Base-by-base conservation (phyloP, 2,888 invertebrate species). In the Heteromyza rotundicornis region DNA sequence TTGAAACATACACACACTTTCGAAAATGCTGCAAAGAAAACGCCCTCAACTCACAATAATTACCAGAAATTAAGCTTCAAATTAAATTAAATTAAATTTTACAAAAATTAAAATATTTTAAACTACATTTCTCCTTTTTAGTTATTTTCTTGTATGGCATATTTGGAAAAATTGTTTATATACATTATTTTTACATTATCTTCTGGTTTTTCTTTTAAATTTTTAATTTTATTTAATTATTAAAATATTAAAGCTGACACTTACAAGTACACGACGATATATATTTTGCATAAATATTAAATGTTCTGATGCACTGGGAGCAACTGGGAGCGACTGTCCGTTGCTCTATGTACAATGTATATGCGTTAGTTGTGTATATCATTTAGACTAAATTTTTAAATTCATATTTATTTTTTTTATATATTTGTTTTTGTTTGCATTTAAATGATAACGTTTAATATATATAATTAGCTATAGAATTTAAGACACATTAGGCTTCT, bases 401-500 rank as follows among this genome's bases (percentile, higher is more conserved):
- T 32, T 32, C 12, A 32, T 32, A 8, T 12, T 32, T 32, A 8
- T 47, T 51, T 49, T 51, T 32, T 24, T 49, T 44, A 12, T 52
- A 50, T 17, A 59, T 49, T 35, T 22, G 14, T 57, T 16, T 55
- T 36, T 70, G 57, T 63, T 59, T 68, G 68, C 70, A 74, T 74
- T 75, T 76, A 57, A 72, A 74, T 76, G 59, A 24, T 24, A 32
- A 58, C 49, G 35, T 57, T 63, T 57, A 59, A 62, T 64, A 64
- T 65, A 50, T 72, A 70, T 68, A 68, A 70, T 76, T 75, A 78
- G 78, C 78, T 78, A 74, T 76, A 80, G 80, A 79, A 75, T 80
- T 80, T 80, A 80, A 80, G 80, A 80, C 80, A 80, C 80, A 80
- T 80, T 76, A 81, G 80, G 80, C 80, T 81, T 78, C 76, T 76